Evolutionary conservation across 2,797 vertebrate species (phyloP), one percentile per base, ranked within the genome.

Genomic region (Cossypha caffra): DNA sequence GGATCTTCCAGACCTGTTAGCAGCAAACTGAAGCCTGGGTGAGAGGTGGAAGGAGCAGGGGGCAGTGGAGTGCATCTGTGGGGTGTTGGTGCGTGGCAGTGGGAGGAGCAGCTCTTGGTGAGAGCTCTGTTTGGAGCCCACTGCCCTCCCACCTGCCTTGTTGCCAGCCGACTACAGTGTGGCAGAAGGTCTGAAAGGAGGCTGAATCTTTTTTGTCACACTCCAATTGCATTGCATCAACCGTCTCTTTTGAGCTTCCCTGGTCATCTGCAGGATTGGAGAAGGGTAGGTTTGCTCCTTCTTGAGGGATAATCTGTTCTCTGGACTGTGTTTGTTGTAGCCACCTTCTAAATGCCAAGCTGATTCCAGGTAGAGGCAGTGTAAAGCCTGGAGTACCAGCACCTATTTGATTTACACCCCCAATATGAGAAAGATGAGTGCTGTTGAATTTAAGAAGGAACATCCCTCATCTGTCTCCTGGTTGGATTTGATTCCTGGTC

Each of bases 131-230:
- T 84, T 3, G 9, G 77, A 89, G 25, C 84, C 62, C 84, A 33
- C 75, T 23, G 13, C 51, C 62, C 75, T 91, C 93, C 78, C 67
- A 48, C 13, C 31, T 71, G 61, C 88, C 68, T 74, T 3, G 0
- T 51, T 0, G 4, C 45, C 48, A 88, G 69, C 76, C 10, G 0
- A 9, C 38, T 86, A 2, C 2, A 1, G 51, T 55, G 51, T 93
- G 73, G 69, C 66, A 84, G 86, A 94, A 94, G 83, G 82, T 77
- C 76, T 94, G 73, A 74, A 61, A 88, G 69, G 50, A 86, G 58
- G 45, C 71, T 58, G 71, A 64, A 81, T 86, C 3, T 13, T n/a
- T 58, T 78, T 82, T 51, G 54, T 63, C 31, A 24, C 13, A 7
- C 38, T 2, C 0, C 43, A 25, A 29, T 82, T 88, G 13, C 6